These are phyloP conservation scores for Chaunax sp. DNA, from an alignment of 2,797 vertebrate species.

Conservation along the genomic window DNA sequence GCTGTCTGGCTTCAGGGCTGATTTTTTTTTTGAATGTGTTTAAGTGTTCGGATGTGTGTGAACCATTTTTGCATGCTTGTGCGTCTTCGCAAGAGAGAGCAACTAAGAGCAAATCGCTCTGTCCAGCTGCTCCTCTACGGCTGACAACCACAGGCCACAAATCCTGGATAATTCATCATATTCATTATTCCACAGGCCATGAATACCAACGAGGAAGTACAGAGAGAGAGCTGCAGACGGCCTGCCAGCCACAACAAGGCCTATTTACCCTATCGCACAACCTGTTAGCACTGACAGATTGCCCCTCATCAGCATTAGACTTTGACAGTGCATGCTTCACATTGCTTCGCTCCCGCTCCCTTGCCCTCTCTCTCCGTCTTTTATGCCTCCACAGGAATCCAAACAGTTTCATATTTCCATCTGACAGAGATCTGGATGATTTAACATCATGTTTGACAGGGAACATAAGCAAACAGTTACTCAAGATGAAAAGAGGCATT, in stretches of 20 bases:
- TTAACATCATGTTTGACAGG: constrained; percentile 61
- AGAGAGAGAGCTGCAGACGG: constrained; percentile 48
- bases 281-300: constrained; percentile 78
- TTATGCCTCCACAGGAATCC: constrained; percentile 39
- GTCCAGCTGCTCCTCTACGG: constrained; percentile 22
- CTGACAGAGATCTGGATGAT: constrained; percentile 54
- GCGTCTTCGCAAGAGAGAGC: constrained; percentile 13
- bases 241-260: constrained; percentile 70
- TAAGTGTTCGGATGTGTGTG: constrained; percentile 17
- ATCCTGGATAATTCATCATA: constrained; percentile 71
- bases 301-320: constrained; percentile 74
- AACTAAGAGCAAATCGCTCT: constrained; percentile 47
- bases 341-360: constrained; percentile 29
- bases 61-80: constrained; percentile 15
- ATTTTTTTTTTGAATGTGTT: constrained; percentile 20
- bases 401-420: constrained; percentile 66
- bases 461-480: constrained; percentile 62
- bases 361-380: constrained; percentile 26
- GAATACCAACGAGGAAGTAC: constrained; percentile 69
- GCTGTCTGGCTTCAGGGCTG: constrained; percentile 39
- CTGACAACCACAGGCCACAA: constrained; percentile 44
- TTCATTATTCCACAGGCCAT: constrained; percentile 72
- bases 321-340: constrained; percentile 44
- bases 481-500: constrained; percentile 37
- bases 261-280: constrained; percentile 80